Base-by-base conservation (phyloP, 1,140 invertebrate genomes). In the Tetranychus cinnabarinus region DNA sequence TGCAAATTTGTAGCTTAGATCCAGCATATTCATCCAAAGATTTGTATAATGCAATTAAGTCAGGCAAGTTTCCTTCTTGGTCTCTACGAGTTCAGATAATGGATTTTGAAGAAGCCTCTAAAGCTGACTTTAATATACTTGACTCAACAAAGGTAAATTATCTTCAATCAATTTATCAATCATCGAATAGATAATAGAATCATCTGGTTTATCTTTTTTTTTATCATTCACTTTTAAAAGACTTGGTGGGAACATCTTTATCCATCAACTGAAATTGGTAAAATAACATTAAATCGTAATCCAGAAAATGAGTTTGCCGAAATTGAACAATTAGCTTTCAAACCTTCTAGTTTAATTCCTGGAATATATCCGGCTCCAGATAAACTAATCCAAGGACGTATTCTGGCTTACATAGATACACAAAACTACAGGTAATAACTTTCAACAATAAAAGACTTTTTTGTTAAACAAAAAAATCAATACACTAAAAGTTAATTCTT, bases 321-420 rank as follows among this genome's bases (percentile, higher is more conserved):
- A 65, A 74, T 97, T 6, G 95, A 98, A 72, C 93, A 98, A 75
- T 75, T 88, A 56, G 91, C 91, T 3, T 97, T 96, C 72, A 82
- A 82, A 68, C 92, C 92, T 0, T 81, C 87, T 33, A 85, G 96
- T 70, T 69, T 98, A 74, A 81, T 91, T 59, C 90, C 89, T 42
- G 80, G 91, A 23, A 89, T 97, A 69, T 82, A 88, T 69, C 78
- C 86, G 13, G 88, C 85, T 36, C 90, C 88, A 0, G 93, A 97
- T 69, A 93, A 91, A 76, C 88, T 97, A 85, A 75, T 97, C 63
- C 87, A 90, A 69, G 75, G 72, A 65, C 62, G 95, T 65, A 74
- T 97, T 6, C 96, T 95, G 71, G 81, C 89, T 12, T 98, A 98
- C 72, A 80, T 80, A 5, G 95, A 98, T 73, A 92, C 95, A 4